phyloP scores from a whole-genome alignment of 2,113 vertebrate genomes.

The Thamnaconus septentrionalis region DNA sequence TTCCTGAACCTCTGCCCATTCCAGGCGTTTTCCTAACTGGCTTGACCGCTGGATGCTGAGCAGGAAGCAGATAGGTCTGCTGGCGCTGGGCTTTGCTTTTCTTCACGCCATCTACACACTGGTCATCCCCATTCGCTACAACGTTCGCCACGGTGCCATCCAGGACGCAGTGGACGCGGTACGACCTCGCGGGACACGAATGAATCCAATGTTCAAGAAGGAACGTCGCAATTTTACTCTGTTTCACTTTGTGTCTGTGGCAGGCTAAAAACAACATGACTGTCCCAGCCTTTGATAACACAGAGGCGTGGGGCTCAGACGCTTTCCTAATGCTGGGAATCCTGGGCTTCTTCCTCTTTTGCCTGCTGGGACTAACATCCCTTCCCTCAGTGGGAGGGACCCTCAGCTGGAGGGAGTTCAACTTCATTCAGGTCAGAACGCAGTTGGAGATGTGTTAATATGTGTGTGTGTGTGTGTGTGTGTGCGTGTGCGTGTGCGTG shows the following conservation, averaged over 20 bases:
- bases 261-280: too few relatives aligned
- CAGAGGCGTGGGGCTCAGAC: constrained; percentile 79
- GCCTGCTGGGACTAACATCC: constrained; percentile 89
- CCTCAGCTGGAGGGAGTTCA: constrained; percentile 92
- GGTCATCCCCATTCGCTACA: constrained; percentile 71
- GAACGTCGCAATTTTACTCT: constrained; percentile 12
- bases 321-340: constrained; percentile 82
- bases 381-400: constrained; percentile 90
- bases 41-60: constrained; percentile 93
- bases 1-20: constrained; percentile 1
- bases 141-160: constrained; percentile 54
- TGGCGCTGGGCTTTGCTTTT: constrained; percentile 84
- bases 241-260: constrained; percentile 19
- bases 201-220: background rate
- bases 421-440: constrained; percentile 64
- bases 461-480: constrained; percentile 6
- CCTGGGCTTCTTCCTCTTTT: constrained; percentile 87
- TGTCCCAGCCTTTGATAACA: constrained; percentile 58
- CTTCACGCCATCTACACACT: constrained; percentile 87
- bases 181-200: background rate
- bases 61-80: constrained; percentile 90
- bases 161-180: constrained; percentile 52
- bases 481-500: constrained; percentile 6
- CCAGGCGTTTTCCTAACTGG: constrained; percentile 86
- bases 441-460: constrained; percentile 14